Conservation (phyloP, 2,113 vertebrate species). For the Andinoacara biseriatus region DNA sequence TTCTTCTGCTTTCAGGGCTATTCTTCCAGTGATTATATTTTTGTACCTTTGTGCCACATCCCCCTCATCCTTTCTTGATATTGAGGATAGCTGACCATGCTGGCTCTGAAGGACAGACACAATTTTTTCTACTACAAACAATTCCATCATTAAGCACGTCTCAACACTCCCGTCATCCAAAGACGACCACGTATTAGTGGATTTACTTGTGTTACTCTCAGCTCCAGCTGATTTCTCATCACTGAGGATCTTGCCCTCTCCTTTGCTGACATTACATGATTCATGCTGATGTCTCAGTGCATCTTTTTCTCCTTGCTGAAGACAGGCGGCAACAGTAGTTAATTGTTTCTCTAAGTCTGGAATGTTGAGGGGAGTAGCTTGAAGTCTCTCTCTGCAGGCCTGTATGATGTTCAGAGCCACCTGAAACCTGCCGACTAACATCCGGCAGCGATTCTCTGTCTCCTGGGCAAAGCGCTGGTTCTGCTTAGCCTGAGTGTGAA, state of each 20-base stretch:
- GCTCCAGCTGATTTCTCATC: slow-evolving; percentile 25
- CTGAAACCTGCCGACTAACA: slow-evolving; percentile 81
- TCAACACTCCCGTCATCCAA: slow-evolving; percentile 74
- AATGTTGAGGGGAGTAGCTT: slow-evolving; percentile 42
- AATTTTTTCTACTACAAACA: slow-evolving; percentile 83
- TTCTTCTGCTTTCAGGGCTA: slow-evolving; percentile 76
- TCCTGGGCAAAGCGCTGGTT: slow-evolving; percentile 65
- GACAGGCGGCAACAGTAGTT: slow-evolving; percentile 69
- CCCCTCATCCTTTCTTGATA: slow-evolving; percentile 52
- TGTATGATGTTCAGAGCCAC: slow-evolving; percentile 82
- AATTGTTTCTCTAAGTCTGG: slow-evolving; percentile 78
- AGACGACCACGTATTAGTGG: neutral
- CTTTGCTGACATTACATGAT: slow-evolving; percentile 21
- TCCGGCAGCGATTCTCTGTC: slow-evolving; percentile 67
- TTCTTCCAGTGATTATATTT: slow-evolving; percentile 77
- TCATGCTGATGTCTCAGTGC: slow-evolving; percentile 62
- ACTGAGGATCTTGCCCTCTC: slow-evolving; percentile 55
- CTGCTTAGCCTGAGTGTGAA: slow-evolving; percentile 85
- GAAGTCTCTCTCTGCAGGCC: slow-evolving; percentile 82
- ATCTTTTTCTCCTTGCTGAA: slow-evolving; percentile 64
- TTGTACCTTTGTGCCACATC: slow-evolving; percentile 62
- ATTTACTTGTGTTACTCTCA: slow-evolving; percentile 35
- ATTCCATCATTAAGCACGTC: slow-evolving; percentile 81
- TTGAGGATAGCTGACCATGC: slow-evolving; percentile 32
- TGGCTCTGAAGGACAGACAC: slow-evolving; percentile 81